A percentile compares a stretch with the other conserved stretches of the same genome.
Evolutionary conservation across 2,888 invertebrate species (phyloP).

Genomic region (Ophion obscuratus): DNA sequence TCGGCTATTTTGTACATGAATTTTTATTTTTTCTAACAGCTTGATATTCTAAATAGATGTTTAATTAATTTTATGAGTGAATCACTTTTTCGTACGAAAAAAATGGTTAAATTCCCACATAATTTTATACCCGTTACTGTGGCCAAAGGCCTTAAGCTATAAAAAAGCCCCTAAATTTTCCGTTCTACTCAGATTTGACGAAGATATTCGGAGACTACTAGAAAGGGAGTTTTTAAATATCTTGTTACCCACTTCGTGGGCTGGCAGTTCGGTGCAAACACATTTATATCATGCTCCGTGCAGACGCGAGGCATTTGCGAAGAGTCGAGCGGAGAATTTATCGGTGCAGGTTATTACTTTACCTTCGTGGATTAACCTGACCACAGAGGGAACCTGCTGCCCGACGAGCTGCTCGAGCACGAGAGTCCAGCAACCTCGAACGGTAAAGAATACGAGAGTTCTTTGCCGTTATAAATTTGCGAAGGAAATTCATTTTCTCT

Average conservation of each 20-base stretch:
- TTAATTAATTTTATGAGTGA: no score
- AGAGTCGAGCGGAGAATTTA: not conserved
- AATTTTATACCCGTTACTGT: no score
- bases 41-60: no score
- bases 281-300: not conserved
- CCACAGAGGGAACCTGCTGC: slow-evolving; percentile 47
- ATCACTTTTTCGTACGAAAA: no score
- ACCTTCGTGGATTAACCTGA: slow-evolving; percentile 46
- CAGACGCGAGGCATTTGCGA: not conserved
- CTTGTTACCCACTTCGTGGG: not conserved
- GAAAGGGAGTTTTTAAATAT: not conserved
- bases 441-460: not conserved
- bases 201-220: not conserved
- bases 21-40: no score
- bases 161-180: no score
- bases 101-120: no score
- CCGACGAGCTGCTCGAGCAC: not conserved
- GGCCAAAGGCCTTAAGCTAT: no score
- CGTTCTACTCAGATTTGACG: no score
- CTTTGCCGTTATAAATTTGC: not conserved
- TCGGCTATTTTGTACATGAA: no score
- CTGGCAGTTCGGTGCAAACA: not conserved
- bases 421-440: not conserved
- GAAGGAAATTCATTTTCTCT: not conserved
- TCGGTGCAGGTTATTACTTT: slow-evolving; percentile 30